Evolutionary conservation across 2,888 invertebrate genomes (phyloP).

Genomic region (Caenorhabditis virilis): DNA sequence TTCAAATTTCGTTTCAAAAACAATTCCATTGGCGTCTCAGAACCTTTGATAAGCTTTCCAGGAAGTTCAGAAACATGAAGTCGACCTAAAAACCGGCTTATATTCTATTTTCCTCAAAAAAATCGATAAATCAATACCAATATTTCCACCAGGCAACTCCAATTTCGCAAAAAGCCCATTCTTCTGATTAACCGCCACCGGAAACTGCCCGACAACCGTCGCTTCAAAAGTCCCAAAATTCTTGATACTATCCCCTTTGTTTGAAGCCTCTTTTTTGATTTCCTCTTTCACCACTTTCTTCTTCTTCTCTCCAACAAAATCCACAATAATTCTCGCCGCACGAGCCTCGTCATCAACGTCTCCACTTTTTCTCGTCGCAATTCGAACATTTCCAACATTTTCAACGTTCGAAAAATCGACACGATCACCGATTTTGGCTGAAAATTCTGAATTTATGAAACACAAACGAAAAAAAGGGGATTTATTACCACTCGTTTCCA

Average conservation of each 20-base stretch:
- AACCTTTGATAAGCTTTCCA: constrained; percentile 6
- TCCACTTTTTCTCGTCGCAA: constrained; percentile 20
- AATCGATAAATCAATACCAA: too few relatives aligned
- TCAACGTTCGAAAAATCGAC: constrained; percentile 8
- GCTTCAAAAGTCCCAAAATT: constrained; percentile 37
- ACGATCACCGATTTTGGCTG: constrained; percentile 8
- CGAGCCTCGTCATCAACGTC: constrained; percentile 29
- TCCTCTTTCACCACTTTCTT: not conserved
- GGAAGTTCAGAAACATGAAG: constrained; percentile 50
- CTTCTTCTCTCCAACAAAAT: constrained; percentile 9
- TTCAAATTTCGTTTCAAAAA: constrained; percentile 36
- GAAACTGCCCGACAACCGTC: constrained; percentile 8
- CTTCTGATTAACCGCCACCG: constrained; percentile 7
- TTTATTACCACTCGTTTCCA: constrained; percentile 8
- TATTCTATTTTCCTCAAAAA: too few relatives aligned
- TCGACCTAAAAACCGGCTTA: too few relatives aligned
- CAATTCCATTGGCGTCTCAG: constrained; percentile 16
- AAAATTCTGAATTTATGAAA: not conserved
- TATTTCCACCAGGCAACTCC: constrained; percentile 24
- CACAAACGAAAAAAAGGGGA: not conserved
- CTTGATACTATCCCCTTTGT: constrained; percentile 20
- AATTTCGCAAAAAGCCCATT: constrained; percentile 20
- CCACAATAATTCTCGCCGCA: constrained; percentile 5
- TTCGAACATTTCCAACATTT: constrained; percentile 11
- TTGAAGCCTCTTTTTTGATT: not conserved